phyloP scores from a whole-genome alignment of 2,888 invertebrate species.

The Cylindroiulus punctatus region DNA sequence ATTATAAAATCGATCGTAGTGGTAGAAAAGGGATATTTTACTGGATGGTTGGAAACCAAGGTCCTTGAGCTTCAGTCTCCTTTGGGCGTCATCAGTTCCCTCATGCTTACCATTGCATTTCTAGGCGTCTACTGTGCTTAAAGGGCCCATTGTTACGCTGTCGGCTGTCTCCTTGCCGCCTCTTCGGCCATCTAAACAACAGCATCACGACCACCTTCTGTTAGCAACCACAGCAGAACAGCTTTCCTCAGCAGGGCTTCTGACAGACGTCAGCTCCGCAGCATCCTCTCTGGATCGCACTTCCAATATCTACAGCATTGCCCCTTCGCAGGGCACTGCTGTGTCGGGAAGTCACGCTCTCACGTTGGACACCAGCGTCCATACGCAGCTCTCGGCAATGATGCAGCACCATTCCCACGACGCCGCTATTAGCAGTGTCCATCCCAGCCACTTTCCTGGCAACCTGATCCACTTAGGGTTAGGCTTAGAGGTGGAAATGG shows the following conservation, averaged over 20 bases:
- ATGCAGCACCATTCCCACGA: conserved; percentile 48
- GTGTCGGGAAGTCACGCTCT: conserved; percentile 14
- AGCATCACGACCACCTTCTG: background rate
- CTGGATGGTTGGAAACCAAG: too few relatives aligned
- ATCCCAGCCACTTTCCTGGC: background rate
- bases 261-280: background rate
- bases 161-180: background rate
- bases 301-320: conserved; percentile 57
- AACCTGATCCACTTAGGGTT: background rate
- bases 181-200: background rate
- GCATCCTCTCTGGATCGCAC: background rate
- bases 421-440: background rate
- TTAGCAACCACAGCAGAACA: background rate
- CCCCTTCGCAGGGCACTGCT: conserved; percentile 55
- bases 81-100: background rate
- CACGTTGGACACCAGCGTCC: conserved; percentile 49
- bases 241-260: background rate
- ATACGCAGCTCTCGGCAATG: background rate
- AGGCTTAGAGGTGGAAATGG: background rate
- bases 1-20: too few relatives aligned
- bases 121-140: background rate
- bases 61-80: too few relatives aligned
- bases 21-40: too few relatives aligned
- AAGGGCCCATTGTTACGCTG: background rate
- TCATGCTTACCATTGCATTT: background rate